Evolutionary conservation across 2,888 invertebrate species (phyloP), one percentile per base, ranked within the genome.

Genomic region (Onchidella celtica): DNA sequence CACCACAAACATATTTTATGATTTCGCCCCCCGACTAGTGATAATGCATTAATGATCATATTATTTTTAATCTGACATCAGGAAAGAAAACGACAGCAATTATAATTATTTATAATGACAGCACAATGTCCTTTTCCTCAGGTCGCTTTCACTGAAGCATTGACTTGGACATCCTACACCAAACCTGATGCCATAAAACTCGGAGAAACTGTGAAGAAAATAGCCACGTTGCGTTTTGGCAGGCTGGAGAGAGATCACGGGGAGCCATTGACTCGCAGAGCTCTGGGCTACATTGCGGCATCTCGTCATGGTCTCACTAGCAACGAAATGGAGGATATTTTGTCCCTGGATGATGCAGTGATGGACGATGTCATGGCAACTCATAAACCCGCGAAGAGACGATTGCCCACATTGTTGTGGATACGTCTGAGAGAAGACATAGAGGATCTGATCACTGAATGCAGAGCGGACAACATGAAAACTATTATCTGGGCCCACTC

Each of bases 251-350:
- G 86, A 11, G 89, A 90, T 65, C 89, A 90, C 73, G 91, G 92
- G 0, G 92, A 92, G 76, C 80, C 89, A 1, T 80, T 93, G 32
- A 91, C 90, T 0, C 82, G 91, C 6, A 84, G 92, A 81, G 95
- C 96, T 76, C 94, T 97, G 57, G 95, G 96, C 1, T 94, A 97
- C 83, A 94, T 97, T 81, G 95, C 96, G 0, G 95, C 96, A 2
- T 95, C 97, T 9, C 27, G 74, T 24, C 47, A 74, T 3, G 80
- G 80, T 38, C 0, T 80, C 17, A 27, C 81, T 32, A 69, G 29
- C 90, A 96, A 96, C 3, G 97, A 97, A 94, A 96, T 97, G 92
- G 94, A 96, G 89, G 96, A 94, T 79, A 84, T 94, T 2, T 86
- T 94, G 32, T 93, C 93, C 2, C 87, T 93, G 55, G 93, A 94